Conservation (phyloP, 2,113 vertebrate genomes). For the Seriola aureovittata region DNA sequence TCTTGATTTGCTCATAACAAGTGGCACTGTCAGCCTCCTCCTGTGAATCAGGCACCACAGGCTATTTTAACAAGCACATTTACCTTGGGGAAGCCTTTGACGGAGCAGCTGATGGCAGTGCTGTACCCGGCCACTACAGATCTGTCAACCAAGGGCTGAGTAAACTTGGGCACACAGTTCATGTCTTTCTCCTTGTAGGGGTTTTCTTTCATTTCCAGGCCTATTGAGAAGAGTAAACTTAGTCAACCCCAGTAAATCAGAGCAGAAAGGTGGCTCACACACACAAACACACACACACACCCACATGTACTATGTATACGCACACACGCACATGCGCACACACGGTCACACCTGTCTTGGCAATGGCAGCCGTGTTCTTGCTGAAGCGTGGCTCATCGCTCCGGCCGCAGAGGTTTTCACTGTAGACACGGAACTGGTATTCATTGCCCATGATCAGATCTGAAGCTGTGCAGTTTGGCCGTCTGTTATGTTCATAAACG, state of each 20-base stretch:
- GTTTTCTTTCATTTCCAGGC: conserved; percentile 71
- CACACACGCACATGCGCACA: neutral
- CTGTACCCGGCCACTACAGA: conserved; percentile 89
- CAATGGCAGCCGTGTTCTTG: conserved; percentile 90
- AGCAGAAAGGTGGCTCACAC: neutral
- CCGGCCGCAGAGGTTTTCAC: conserved; percentile 89
- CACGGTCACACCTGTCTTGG: conserved; percentile 84
- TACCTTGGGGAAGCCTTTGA: conserved; percentile 90
- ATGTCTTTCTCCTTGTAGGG: conserved; percentile 88
- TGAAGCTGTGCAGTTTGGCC: conserved; percentile 86
- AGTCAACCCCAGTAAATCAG: conserved; percentile 16
- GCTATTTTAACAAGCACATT: conserved; percentile 29
- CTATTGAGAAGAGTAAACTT: conserved; percentile 67
- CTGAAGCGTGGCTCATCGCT: conserved; percentile 84
- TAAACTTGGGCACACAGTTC: conserved; percentile 87
- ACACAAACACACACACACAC: conserved; percentile 6
- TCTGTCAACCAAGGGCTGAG: conserved; percentile 88
- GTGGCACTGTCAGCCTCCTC: conserved; percentile 2
- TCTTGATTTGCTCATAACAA: conserved; percentile 11
- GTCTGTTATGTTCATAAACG: conserved; percentile 89
- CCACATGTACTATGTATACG: neutral
- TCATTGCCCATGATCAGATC: conserved; percentile 94
- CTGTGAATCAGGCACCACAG: conserved; percentile 9
- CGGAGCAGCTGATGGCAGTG: conserved; percentile 90
- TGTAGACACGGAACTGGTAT: conserved; percentile 91